phyloP scores from a whole-genome alignment of 2,113 vertebrate species.

The Glaucomys volans region DNA sequence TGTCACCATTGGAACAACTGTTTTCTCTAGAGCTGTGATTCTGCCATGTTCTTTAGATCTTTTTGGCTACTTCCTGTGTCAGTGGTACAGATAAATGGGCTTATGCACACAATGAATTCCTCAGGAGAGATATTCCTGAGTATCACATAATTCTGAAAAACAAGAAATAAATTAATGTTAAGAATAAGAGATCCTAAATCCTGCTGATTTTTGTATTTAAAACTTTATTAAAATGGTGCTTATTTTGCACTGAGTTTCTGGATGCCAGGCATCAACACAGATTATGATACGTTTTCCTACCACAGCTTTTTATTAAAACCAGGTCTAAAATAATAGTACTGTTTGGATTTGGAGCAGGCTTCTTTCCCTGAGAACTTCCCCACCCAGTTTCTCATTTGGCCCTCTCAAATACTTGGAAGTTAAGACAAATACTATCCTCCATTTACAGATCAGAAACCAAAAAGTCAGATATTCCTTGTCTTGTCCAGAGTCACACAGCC shows the following conservation, averaged over 20 bases:
- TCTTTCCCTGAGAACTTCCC: neutral
- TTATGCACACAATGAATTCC: neutral
- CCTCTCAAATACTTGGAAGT: neutral
- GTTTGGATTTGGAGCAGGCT: neutral
- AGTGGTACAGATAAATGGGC: neutral
- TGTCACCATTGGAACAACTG: neutral
- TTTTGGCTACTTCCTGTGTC: neutral
- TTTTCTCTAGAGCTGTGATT: neutral
- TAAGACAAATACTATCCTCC: neutral
- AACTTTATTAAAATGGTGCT: neutral
- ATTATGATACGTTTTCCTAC: neutral
- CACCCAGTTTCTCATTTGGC: neutral
- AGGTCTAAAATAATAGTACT: neutral
- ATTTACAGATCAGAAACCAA: neutral
- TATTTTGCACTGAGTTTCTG: slow-evolving; percentile 12
- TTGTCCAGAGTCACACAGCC: neutral
- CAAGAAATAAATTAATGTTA: neutral
- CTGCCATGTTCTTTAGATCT: neutral
- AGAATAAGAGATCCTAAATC: neutral
- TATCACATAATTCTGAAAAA: slow-evolving; percentile 18
- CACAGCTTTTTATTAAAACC: neutral
- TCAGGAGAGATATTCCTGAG: neutral
- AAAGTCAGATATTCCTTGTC: neutral
- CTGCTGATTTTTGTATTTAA: neutral
- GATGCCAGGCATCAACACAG: neutral